Evolutionary conservation across 1,140 invertebrate species (phyloP).

Genomic region (Psix sp.): DNA sequence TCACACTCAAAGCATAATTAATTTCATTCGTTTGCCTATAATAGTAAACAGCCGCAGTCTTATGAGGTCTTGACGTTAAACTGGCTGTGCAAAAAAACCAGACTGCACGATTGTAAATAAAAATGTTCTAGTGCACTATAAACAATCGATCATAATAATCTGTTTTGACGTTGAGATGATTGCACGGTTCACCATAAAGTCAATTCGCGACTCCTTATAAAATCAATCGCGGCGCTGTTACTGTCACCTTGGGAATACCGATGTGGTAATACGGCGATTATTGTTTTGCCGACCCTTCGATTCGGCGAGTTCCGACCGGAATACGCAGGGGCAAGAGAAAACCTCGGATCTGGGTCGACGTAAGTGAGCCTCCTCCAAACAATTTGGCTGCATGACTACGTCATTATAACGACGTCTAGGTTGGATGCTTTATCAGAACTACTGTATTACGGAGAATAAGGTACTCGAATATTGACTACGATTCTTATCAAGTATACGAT

Average conservation of each 20-base stretch:
- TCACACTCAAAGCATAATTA: no score
- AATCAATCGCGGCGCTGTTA: constrained; percentile 15
- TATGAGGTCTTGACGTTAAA: no score
- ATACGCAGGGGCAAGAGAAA: constrained; percentile 15
- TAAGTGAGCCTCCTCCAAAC: constrained; percentile 15
- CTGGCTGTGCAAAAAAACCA: no score
- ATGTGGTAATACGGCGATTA: constrained; percentile 33
- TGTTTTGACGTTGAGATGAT: constrained; percentile 33
- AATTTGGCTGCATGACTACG: constrained; percentile 42
- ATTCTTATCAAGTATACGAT: constrained; percentile 37
- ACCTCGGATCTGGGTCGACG: constrained; percentile 39
- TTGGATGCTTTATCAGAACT: constrained; percentile 32
- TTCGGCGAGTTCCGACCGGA: constrained; percentile 44
- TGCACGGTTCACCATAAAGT: constrained; percentile 6
- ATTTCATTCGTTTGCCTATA: no score
- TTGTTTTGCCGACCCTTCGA: constrained; percentile 40
- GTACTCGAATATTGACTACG: constrained; percentile 16
- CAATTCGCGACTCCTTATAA: constrained; percentile 41
- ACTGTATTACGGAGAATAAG: constrained; percentile 24
- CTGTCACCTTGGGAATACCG: constrained; percentile 43
- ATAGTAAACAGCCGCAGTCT: no score
- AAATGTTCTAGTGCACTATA: not conserved
- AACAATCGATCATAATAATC: constrained; percentile 19
- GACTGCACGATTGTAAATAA: constrained; percentile 5
- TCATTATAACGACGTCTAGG: constrained; percentile 46